These are phyloP conservation scores for Limnephilus lunatus DNA, from an alignment of 2,888 invertebrate genomes.

Conservation along the genomic window DNA sequence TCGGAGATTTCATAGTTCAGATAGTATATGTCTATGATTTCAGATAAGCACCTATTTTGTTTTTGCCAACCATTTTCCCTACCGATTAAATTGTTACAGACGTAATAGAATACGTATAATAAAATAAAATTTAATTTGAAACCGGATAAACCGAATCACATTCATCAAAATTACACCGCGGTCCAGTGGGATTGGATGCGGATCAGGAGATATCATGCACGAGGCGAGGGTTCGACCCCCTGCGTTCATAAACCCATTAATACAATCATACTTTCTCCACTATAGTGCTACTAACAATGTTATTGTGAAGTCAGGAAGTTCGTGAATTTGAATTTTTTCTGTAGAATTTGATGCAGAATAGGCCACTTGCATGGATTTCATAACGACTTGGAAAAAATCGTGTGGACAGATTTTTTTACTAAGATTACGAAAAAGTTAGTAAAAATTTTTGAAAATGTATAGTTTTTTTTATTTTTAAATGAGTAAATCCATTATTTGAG, in stretches of 20 bases:
- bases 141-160: constrained; percentile 1
- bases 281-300: background rate
- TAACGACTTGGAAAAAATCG: no score
- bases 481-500: no score
- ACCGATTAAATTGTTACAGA: background rate
- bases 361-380: no score
- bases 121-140: background rate
- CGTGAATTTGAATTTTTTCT: background rate
- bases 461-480: no score
- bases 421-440: no score
- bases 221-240: background rate
- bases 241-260: background rate
- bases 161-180: constrained; percentile 23
- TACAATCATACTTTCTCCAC: background rate
- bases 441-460: no score
- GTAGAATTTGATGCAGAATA: background rate
- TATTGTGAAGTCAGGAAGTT: background rate
- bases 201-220: background rate
- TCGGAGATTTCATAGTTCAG: no score
- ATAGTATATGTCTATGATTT: no score
- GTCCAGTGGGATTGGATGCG: background rate
- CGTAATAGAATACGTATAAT: background rate
- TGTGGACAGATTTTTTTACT: no score
- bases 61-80: background rate
- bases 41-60: background rate